Percentiles rank a stretch among this genome's conserved stretches.
phyloP scores from a whole-genome alignment of 1,140 invertebrate genomes.

The Zaprionus tsacasi region DNA sequence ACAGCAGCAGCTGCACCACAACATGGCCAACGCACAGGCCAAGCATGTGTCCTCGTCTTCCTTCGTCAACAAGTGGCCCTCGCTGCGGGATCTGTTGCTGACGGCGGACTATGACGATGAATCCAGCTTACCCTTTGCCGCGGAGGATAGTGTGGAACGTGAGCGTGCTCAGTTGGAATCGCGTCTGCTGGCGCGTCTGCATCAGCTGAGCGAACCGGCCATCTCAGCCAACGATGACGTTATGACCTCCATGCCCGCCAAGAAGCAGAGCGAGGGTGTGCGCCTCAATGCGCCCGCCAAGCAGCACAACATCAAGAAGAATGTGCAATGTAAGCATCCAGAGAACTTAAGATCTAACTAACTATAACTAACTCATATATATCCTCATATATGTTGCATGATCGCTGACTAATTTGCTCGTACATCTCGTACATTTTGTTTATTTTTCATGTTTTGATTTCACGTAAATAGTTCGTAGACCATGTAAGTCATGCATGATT shows the following conservation, averaged over 20 bases:
- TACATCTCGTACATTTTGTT: slow-evolving; percentile 5
- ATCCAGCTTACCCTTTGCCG: not conserved
- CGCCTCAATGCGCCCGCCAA: slow-evolving; percentile 33
- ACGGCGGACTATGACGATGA: slow-evolving; percentile 67
- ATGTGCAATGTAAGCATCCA: slow-evolving; percentile 75
- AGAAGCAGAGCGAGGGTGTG: slow-evolving; percentile 44
- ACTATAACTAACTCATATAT: not conserved
- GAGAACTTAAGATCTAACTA: not conserved
- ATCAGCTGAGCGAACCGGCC: slow-evolving; percentile 46
- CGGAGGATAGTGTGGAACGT: slow-evolving; percentile 51
- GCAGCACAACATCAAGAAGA: slow-evolving; percentile 77
- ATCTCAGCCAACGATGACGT: slow-evolving; percentile 2
- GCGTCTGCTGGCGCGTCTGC: slow-evolving; percentile 57
- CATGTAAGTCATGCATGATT: slow-evolving; percentile 79
- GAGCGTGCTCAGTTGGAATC: slow-evolving; percentile 36
- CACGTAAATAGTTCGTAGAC: slow-evolving; percentile 73
- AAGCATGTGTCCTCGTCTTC: slow-evolving; percentile 31
- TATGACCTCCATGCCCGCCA: slow-evolving; percentile 48
- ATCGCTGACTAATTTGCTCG: not conserved
- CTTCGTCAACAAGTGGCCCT: slow-evolving; percentile 69
- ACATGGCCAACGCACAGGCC: not conserved
- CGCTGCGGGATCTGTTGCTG: slow-evolving; percentile 61
- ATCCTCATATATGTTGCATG: slow-evolving; percentile 25
- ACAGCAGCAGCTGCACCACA: slow-evolving; percentile 20
- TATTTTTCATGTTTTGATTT: slow-evolving; percentile 40